Conservation (phyloP, 2,888 invertebrate genomes). For the Oscheius sp. region DNA sequence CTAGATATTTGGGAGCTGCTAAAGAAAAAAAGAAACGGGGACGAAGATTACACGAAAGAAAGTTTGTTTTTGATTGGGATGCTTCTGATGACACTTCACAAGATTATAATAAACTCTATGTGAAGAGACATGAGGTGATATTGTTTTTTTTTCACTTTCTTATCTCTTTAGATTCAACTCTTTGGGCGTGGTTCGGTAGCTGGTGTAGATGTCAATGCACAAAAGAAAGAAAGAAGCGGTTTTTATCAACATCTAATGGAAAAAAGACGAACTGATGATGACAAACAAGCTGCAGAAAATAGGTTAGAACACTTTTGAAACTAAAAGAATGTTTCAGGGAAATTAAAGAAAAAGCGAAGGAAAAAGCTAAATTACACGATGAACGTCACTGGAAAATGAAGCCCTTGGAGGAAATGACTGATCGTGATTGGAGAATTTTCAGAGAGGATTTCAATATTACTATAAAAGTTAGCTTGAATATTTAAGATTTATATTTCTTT, state of each 20-base stretch:
- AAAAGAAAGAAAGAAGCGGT: slow-evolving; percentile 83
- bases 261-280: slow-evolving; percentile 90
- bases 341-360: slow-evolving; percentile 71
- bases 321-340: slow-evolving; percentile 29
- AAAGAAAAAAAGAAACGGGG: slow-evolving; percentile 77
- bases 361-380: slow-evolving; percentile 98
- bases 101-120: slow-evolving; percentile 95
- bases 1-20: slow-evolving; percentile 61
- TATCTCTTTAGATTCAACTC: slow-evolving; percentile 81
- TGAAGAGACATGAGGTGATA: slow-evolving; percentile 89
- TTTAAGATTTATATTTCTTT: background rate
- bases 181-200: slow-evolving; percentile 97
- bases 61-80: slow-evolving; percentile 99
- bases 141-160: too few relatives aligned
- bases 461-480: slow-evolving; percentile 77
- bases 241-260: slow-evolving; percentile 96
- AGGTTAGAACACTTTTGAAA: slow-evolving; percentile 44
- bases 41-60: slow-evolving; percentile 91
- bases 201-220: slow-evolving; percentile 90
- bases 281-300: slow-evolving; percentile 91
- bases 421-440: slow-evolving; percentile 99
- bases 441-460: slow-evolving; percentile 98
- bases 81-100: slow-evolving; percentile 95
- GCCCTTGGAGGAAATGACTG: slow-evolving; percentile 88
- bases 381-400: slow-evolving; percentile 99